Conservation (phyloP, 2,888 invertebrate species). For the Dioctria linearis region DNA sequence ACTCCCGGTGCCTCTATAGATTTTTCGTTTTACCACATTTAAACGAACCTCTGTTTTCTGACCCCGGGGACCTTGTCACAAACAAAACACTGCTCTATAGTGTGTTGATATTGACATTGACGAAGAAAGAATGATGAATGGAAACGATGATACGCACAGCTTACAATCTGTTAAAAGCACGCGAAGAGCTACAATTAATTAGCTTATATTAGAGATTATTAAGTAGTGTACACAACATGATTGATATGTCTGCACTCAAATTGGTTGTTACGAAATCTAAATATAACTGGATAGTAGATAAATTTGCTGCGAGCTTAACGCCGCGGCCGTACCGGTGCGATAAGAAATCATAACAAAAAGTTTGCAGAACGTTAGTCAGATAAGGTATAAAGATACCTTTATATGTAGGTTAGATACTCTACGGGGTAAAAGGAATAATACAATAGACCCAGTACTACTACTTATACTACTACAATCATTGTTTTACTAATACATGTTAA, state of each 20-base stretch:
- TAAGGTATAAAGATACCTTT: neutral
- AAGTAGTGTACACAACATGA: conserved; percentile 42
- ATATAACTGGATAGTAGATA: conserved; percentile 12
- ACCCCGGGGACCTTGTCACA: conserved; percentile 20
- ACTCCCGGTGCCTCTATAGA: neutral
- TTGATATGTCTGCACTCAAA: conserved; percentile 47
- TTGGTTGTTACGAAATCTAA: conserved; percentile 44
- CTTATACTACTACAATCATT: no score
- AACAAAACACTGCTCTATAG: neutral
- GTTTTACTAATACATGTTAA: no score
- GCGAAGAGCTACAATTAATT: conserved; percentile 50
- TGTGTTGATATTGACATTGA: conserved; percentile 45
- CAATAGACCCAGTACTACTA: no score
- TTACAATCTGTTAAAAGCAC: conserved; percentile 44
- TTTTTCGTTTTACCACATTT: neutral
- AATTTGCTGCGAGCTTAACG: neutral
- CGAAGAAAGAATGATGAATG: conserved; percentile 43
- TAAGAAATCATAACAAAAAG: conserved; percentile 12
- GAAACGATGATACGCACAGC: conserved; percentile 20
- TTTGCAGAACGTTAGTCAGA: conserved; percentile 1
- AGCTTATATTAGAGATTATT: conserved; percentile 49
- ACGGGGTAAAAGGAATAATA: no score
- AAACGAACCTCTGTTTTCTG: neutral
- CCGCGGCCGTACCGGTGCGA: neutral
- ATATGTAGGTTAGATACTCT: no score